These are phyloP conservation scores for Sycobia sp. DNA, from an alignment of 1,140 invertebrate genomes.

Conservation along the genomic window DNA sequence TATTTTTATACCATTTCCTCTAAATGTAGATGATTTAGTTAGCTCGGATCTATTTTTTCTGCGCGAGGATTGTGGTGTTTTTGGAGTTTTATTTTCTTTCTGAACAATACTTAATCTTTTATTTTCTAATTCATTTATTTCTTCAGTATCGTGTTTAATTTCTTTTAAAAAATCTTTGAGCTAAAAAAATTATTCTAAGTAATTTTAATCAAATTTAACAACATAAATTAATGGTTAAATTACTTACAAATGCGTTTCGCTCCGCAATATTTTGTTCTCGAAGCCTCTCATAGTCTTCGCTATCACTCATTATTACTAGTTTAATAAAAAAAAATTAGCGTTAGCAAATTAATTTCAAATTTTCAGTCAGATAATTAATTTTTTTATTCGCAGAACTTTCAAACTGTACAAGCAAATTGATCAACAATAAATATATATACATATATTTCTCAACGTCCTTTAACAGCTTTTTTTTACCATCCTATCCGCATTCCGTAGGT, in stretches of 20 bases:
- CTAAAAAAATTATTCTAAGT: conserved; percentile 27
- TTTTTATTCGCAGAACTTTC: too few relatives aligned
- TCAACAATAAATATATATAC: too few relatives aligned
- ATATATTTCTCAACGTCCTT: too few relatives aligned
- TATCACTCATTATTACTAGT: conserved; percentile 27
- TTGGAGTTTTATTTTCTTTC: conserved; percentile 29
- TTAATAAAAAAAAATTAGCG: too few relatives aligned
- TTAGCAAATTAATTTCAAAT: too few relatives aligned
- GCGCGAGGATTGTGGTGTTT: conserved; percentile 30
- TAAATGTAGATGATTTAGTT: conserved; percentile 2
- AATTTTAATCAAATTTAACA: neutral
- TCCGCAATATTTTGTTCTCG: conserved; percentile 43
- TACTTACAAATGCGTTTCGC: conserved; percentile 44
- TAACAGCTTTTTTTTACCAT: too few relatives aligned
- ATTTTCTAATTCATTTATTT: conserved; percentile 23
- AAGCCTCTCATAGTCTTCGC: conserved; percentile 38
- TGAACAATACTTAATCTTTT: conserved; percentile 3
- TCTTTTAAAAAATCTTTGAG: conserved; percentile 45
- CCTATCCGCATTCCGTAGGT: too few relatives aligned
- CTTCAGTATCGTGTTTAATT: conserved; percentile 34
- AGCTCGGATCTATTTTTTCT: conserved; percentile 29
- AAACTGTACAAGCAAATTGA: too few relatives aligned
- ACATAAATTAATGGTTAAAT: neutral
- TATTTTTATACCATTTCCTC: neutral
- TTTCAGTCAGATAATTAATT: too few relatives aligned